phyloP scores from a whole-genome alignment of 37 sponge, comb jelly and placozoan species.

The Mnemiopsis leidyi region DNA sequence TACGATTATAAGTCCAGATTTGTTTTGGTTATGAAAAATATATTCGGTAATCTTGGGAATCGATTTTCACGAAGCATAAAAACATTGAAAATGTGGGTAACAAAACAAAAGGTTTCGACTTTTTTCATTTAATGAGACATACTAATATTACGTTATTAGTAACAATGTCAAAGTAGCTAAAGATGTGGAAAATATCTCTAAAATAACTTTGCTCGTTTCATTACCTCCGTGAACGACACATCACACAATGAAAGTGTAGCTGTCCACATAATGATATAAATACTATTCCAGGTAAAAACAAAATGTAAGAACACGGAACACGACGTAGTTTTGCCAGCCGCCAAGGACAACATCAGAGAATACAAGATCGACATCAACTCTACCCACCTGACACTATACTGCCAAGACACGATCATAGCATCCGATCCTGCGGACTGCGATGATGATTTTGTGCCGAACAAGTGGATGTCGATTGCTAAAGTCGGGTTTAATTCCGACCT shows the following conservation, averaged over 20 bases:
- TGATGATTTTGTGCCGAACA: not conserved
- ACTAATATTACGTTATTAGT: too few relatives aligned
- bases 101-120: too few relatives aligned
- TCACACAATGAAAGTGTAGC: too few relatives aligned
- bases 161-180: too few relatives aligned
- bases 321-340: not conserved
- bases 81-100: too few relatives aligned
- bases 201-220: too few relatives aligned
- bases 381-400: not conserved
- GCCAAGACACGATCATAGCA: not conserved
- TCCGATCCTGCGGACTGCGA: not conserved
- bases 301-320: not conserved
- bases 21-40: too few relatives aligned
- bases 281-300: not conserved
- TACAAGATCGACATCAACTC: slow-evolving; percentile 25
- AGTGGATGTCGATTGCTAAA: not conserved
- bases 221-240: too few relatives aligned
- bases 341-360: not conserved
- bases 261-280: not conserved
- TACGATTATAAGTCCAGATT: not conserved
- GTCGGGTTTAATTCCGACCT: not conserved
- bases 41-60: too few relatives aligned
- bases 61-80: too few relatives aligned
- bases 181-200: too few relatives aligned
- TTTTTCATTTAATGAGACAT: too few relatives aligned